These are phyloP conservation scores for Glossosoma conforme DNA, from an alignment of 1,140 invertebrate genomes.

Conservation along the genomic window DNA sequence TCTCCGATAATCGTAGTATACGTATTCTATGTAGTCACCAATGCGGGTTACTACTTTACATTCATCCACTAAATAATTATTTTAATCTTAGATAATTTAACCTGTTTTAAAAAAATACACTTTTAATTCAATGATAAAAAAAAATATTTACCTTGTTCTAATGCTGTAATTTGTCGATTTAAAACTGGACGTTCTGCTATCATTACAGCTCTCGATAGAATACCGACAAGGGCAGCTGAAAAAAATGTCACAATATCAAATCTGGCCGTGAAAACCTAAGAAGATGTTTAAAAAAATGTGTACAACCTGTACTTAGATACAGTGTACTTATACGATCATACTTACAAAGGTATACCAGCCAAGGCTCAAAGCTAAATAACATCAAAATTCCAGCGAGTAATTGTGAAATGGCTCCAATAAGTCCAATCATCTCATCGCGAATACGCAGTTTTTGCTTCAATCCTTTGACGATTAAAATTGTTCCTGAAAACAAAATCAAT, in stretches of 20 bases:
- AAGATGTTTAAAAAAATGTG: neutral
- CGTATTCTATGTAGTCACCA: too few species aligned
- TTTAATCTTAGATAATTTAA: neutral
- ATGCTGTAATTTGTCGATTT: conserved; percentile 46
- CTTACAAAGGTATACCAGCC: conserved; percentile 40
- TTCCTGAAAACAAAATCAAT: conserved; percentile 35
- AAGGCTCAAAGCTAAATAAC: conserved; percentile 34
- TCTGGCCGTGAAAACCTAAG: neutral
- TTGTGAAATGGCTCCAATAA: conserved; percentile 39
- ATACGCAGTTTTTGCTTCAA: conserved; percentile 38
- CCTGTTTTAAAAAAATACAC: too few species aligned
- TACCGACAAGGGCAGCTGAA: conserved; percentile 43
- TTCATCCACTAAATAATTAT: neutral
- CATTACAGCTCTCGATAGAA: conserved; percentile 44
- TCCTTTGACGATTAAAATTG: conserved; percentile 40
- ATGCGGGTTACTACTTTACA: too few species aligned
- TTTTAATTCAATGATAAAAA: too few species aligned
- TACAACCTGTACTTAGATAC: neutral
- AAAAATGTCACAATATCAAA: conserved; percentile 14
- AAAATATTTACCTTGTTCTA: conserved; percentile 42
- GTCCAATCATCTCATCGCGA: conserved; percentile 41
- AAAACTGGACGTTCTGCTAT: conserved; percentile 46
- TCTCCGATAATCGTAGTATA: too few species aligned
- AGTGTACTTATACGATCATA: neutral
- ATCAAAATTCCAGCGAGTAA: conserved; percentile 36